phyloP scores from a whole-genome alignment of 2,797 vertebrate genomes.

The Geotrypetes seraphini region DNA sequence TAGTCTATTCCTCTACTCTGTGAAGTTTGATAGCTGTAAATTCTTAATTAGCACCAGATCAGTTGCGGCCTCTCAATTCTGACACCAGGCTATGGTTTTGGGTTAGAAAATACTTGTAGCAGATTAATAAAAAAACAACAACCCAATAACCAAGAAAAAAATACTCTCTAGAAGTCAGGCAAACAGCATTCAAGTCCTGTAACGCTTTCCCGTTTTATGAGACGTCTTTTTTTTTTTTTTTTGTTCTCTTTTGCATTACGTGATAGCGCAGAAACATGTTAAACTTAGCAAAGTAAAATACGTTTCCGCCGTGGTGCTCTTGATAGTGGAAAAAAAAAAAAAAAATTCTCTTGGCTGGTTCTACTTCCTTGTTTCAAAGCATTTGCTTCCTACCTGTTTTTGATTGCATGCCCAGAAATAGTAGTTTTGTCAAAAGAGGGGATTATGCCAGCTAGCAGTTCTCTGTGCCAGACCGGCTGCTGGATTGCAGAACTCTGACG shows the following conservation, averaged over 20 bases:
- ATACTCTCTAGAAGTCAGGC: slow-evolving; percentile 29
- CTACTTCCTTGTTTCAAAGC: slow-evolving; percentile 69
- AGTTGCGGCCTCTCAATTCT: slow-evolving; percentile 43
- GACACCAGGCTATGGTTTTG: slow-evolving; percentile 40
- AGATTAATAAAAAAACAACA: slow-evolving; percentile 38
- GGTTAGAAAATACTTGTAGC: slow-evolving; percentile 40
- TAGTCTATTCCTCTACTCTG: no score
- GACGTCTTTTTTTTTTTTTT: neutral
- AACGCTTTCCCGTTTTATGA: slow-evolving; percentile 20
- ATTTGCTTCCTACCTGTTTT: slow-evolving; percentile 77
- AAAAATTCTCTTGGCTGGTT: slow-evolving; percentile 62
- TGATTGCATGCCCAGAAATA: slow-evolving; percentile 75
- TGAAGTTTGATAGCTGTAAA: slow-evolving; percentile 51
- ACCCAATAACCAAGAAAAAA: no score
- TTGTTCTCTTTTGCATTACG: no score
- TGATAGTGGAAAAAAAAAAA: slow-evolving; percentile 44
- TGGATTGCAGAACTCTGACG: slow-evolving; percentile 57
- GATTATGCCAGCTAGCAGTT: slow-evolving; percentile 60
- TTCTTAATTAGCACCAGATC: slow-evolving; percentile 56
- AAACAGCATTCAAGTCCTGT: slow-evolving; percentile 19
- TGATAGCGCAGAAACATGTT: no score
- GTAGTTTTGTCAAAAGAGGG: slow-evolving; percentile 67
- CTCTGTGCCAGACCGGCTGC: slow-evolving; percentile 60
- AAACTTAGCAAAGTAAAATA: slow-evolving; percentile 74
- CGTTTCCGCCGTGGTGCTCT: slow-evolving; percentile 65